phyloP scores from a whole-genome alignment of 2,888 invertebrate genomes.

The Tiphia femorata region DNA sequence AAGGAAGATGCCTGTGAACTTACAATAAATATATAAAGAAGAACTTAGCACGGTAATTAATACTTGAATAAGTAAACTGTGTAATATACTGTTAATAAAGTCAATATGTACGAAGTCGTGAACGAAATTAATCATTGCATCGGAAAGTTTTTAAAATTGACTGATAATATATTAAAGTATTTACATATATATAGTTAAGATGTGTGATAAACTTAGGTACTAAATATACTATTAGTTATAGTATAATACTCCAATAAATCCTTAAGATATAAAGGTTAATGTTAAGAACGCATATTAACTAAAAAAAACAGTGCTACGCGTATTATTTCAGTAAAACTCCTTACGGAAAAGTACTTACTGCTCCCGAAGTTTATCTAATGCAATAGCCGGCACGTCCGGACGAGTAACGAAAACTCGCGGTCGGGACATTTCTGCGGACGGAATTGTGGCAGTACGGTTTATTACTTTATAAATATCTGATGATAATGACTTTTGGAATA shows the following conservation, averaged over 20 bases:
- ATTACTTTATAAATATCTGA: too few relatives aligned
- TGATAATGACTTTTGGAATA: too few relatives aligned
- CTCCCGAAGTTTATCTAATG: slow-evolving; percentile 75
- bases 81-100: background rate
- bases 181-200: background rate
- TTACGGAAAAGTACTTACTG: slow-evolving; percentile 71
- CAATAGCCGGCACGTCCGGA: slow-evolving; percentile 76
- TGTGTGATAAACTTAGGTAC: background rate
- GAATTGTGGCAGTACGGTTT: too few relatives aligned
- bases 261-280: background rate
- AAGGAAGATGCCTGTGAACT: background rate
- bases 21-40: background rate
- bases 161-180: background rate
- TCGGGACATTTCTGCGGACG: slow-evolving; percentile 50
- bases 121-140: background rate
- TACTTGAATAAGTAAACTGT: background rate
- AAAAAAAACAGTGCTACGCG: background rate
- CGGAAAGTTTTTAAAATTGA: background rate
- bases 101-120: background rate
- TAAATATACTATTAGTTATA: too few relatives aligned
- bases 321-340: background rate
- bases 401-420: slow-evolving; percentile 81
- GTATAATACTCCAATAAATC: too few relatives aligned
- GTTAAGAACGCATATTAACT: slow-evolving; percentile 8
- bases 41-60: too few relatives aligned